Evolutionary conservation across 1,140 invertebrate genomes (phyloP).

Genomic region (Solenopsis invicta): DNA sequence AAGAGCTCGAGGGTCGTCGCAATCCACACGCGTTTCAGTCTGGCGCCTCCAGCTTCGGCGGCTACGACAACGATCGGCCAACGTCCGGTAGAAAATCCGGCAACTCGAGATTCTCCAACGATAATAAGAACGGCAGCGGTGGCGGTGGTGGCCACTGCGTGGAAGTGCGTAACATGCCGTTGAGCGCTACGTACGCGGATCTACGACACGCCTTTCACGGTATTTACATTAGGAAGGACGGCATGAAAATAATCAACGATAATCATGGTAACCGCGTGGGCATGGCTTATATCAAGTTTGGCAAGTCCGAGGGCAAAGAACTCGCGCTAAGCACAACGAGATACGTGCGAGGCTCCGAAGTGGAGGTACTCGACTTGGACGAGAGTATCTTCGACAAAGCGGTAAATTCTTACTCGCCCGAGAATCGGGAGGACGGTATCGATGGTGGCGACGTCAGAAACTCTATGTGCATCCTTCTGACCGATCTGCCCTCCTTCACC

Average conservation of each 20-base stretch:
- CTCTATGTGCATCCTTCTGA: conserved; percentile 89
- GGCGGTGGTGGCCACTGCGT: conserved; percentile 88
- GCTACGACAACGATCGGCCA: conserved; percentile 72
- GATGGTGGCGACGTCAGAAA: conserved; percentile 73
- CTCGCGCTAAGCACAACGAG: conserved; percentile 89
- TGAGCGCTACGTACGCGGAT: conserved; percentile 91
- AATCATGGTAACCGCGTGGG: conserved; percentile 92
- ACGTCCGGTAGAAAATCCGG: conserved; percentile 67
- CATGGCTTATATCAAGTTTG: conserved; percentile 93
- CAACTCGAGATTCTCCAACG: conserved; percentile 72
- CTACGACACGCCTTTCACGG: conserved; percentile 93
- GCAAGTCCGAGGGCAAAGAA: conserved; percentile 89
- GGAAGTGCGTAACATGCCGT: conserved; percentile 90
- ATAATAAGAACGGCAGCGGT: conserved; percentile 38
- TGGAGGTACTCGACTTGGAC: conserved; percentile 89
- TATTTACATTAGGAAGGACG: conserved; percentile 92
- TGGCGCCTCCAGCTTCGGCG: conserved; percentile 34
- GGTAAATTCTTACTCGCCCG: conserved; percentile 88
- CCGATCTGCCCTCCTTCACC: conserved; percentile 91
- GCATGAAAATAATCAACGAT: conserved; percentile 95
- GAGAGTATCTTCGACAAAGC: conserved; percentile 90
- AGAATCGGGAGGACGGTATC: conserved; percentile 81
- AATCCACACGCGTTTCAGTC: conserved; percentile 89
- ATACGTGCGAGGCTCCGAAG: conserved; percentile 87
- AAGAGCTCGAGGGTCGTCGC: conserved; percentile 88